Conservation (phyloP, 2,113 vertebrate species). For the Phylloscopus trochilus region DNA sequence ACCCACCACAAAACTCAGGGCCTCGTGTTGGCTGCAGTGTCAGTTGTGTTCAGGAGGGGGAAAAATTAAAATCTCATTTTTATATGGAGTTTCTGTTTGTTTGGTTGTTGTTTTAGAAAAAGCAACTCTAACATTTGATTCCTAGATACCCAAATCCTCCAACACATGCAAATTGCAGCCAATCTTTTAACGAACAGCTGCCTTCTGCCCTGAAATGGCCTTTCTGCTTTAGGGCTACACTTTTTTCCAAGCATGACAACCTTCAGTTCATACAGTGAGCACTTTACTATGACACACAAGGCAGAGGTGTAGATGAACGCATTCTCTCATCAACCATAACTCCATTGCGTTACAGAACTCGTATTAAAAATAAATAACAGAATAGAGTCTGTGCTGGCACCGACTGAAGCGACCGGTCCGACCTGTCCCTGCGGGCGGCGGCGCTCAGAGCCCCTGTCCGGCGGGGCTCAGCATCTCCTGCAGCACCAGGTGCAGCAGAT, state of each 20-base stretch:
- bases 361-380: not conserved
- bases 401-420: not conserved
- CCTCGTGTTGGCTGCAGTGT: not conserved
- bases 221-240: not conserved
- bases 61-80: not conserved
- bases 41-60: not conserved
- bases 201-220: not conserved
- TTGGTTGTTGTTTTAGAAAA: not conserved
- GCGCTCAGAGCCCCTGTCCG: slow-evolving; percentile 31
- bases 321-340: not conserved
- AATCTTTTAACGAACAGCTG: not conserved
- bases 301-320: not conserved
- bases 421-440: not conserved
- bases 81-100: not conserved
- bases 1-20: not conserved
- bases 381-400: not conserved
- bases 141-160: not conserved
- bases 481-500: slow-evolving; percentile 54
- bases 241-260: not conserved
- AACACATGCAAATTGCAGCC: not conserved
- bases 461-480: slow-evolving; percentile 53
- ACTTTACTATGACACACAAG: not conserved
- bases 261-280: not conserved
- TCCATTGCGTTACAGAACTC: not conserved
- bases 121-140: not conserved